These are phyloP conservation scores for Leucophenga varia DNA, from an alignment of 1,140 invertebrate genomes.

Conservation along the genomic window DNA sequence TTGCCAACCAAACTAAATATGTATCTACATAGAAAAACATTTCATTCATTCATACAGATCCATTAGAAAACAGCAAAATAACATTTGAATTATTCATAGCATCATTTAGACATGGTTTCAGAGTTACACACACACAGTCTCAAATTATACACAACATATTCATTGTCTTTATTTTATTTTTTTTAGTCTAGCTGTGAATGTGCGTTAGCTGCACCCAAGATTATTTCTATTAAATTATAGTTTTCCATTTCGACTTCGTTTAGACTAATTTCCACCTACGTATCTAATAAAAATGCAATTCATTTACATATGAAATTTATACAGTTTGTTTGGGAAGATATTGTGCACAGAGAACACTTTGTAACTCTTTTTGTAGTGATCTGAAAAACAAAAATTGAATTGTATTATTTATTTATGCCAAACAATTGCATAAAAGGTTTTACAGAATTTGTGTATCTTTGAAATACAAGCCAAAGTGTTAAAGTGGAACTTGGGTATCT, in stretches of 20 bases:
- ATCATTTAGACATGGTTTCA: too few species aligned
- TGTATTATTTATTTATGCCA: constrained; percentile 53
- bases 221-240: constrained; percentile 24
- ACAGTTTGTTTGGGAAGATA: constrained; percentile 22
- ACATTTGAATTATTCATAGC: constrained; percentile 45
- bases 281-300: too few species aligned
- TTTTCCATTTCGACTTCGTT: too few species aligned
- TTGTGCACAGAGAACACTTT: constrained; percentile 17
- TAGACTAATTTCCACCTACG: constrained; percentile 45
- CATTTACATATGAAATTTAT: constrained; percentile 49
- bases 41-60: too few species aligned
- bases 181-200: constrained; percentile 2
- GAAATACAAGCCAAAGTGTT: constrained; percentile 21
- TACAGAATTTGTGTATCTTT: too few species aligned
- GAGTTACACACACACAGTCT: too few species aligned
- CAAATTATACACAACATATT: too few species aligned
- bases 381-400: constrained; percentile 34
- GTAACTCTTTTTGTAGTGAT: constrained; percentile 43
- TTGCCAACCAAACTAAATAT: too few species aligned
- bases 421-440: constrained; percentile 31
- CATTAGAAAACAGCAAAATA: too few species aligned
- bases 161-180: too few species aligned
- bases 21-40: too few species aligned
- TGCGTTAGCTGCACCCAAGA: not conserved
- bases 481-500: constrained; percentile 12